phyloP scores from a whole-genome alignment of 1,140 invertebrate species.

The Zaprionus ornatus region DNA sequence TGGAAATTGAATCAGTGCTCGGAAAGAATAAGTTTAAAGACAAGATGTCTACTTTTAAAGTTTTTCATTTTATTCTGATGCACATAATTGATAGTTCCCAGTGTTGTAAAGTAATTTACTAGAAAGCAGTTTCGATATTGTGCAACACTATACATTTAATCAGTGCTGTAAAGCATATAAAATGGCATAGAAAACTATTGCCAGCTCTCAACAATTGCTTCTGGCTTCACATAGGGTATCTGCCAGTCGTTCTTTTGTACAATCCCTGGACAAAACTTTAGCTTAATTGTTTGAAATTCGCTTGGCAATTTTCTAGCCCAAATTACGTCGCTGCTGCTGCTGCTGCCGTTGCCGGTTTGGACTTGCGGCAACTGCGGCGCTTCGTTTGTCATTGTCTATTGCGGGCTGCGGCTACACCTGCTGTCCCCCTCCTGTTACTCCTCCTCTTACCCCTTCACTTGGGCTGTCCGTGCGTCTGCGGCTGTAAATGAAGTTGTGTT shows the following conservation, averaged over 20 bases:
- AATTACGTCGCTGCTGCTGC: conserved; percentile 16
- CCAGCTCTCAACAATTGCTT: no score
- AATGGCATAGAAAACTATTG: no score
- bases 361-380: conserved; percentile 37
- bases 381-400: conserved; percentile 55
- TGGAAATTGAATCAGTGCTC: no score
- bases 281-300: conserved; percentile 40
- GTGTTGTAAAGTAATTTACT: not conserved
- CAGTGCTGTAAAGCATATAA: not conserved
- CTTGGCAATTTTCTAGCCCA: conserved; percentile 42
- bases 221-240: not conserved
- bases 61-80: no score
- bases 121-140: not conserved
- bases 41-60: not conserved
- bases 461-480: conserved; percentile 56
- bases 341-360: not conserved
- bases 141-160: not conserved
- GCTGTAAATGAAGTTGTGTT: conserved; percentile 82
- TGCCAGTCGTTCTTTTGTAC: not conserved
- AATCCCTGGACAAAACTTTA: not conserved
- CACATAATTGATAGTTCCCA: no score
- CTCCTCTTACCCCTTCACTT: not conserved
- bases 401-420: conserved; percentile 47
- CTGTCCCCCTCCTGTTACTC: not conserved
- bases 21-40: no score